A percentile compares a stretch with the other conserved stretches of the same genome.
Conservation (phyloP, 2,113 vertebrate species). For the Aspiorhynchus laticeps region DNA sequence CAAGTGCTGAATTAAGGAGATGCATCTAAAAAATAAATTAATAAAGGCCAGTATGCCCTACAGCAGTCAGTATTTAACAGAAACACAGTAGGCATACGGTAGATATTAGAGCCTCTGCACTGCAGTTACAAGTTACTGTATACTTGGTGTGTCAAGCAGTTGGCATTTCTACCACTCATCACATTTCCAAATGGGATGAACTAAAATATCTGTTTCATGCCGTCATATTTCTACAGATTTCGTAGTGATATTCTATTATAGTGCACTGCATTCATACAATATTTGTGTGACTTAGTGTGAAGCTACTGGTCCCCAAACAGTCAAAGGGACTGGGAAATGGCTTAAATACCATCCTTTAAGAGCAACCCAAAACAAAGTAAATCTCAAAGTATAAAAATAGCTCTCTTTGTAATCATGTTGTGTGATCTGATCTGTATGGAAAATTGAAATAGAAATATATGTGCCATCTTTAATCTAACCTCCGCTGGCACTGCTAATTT, state of each 20-base stretch:
- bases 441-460: background rate
- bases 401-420: background rate
- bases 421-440: background rate
- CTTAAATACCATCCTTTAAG: background rate
- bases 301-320: background rate
- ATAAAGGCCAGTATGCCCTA: background rate
- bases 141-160: background rate
- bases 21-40: background rate
- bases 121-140: background rate
- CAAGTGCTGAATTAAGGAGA: background rate
- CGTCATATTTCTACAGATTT: background rate
- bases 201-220: slow-evolving; percentile 3
- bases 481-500: background rate
- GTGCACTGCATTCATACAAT: slow-evolving; percentile 3
- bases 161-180: background rate
- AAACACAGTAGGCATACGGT: background rate
- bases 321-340: background rate
- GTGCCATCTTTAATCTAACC: background rate
- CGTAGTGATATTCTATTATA: background rate
- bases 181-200: background rate
- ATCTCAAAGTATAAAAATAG: background rate
- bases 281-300: background rate
- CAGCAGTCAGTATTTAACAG: background rate
- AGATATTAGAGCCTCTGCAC: slow-evolving; percentile 2
- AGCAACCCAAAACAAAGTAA: background rate